Base-by-base conservation (phyloP, 2,797 vertebrate genomes). In the Macroramphosus scolopax region DNA sequence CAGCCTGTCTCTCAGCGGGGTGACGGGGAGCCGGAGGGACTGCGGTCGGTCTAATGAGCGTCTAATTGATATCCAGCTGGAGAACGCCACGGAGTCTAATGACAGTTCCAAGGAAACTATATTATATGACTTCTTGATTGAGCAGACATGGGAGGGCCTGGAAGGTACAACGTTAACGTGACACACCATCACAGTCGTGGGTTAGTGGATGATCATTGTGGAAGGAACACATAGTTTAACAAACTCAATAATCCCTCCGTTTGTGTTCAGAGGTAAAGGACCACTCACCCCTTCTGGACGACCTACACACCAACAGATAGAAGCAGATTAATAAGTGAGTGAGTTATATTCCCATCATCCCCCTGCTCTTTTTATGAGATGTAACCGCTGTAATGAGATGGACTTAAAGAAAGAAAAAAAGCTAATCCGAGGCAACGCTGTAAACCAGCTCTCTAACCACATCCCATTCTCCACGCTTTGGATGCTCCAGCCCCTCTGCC, bases 41-140 rank as follows among this genome's bases (percentile, higher is more conserved):
- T 3, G 48, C 53, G 52, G 31, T 74, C 56, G 53, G 49, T 60
- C 57, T 86, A 86, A 87, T 80, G 76, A 86, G 82, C 59, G 75
- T 65, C 77, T 85, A 87, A 87, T 85, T 88, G 80, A 83, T 79
- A 84, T 86, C 80, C 79, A 74, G 77, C 82, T 68, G 83, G 80
- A 77, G 76, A 70, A 32, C 68, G 58, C 74, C 67, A 63, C 58
- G 45, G 72, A 69, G 62, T 58, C 72, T 60, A 75, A 74, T 77
- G 72, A 57, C 63, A 64, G 8, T 74, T 72, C 65, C 49, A 43
- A 60, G 51, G 51, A 71, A 75, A 64, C 40, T 44, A 53, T 54
- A 65, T 51, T 53, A 61, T 41, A 32, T 59, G 44, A 32, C 29
- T 55, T 63, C 57, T 50, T 63, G 54, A 59, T 69, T 64, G 53